phyloP scores from a whole-genome alignment of 2,113 vertebrate species.

The Sorex araneus region DNA sequence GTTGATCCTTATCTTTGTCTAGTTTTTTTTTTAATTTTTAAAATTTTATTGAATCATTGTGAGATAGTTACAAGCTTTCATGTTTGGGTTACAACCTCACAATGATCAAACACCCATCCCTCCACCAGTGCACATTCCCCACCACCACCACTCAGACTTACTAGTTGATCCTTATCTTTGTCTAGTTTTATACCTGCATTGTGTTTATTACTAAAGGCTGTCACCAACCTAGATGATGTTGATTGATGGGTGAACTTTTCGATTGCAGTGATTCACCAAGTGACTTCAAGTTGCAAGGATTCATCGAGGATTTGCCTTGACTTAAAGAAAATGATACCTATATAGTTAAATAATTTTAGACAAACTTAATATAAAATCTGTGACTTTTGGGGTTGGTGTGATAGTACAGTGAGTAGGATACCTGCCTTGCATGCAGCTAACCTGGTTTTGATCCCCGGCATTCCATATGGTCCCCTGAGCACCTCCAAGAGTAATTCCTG shows the following conservation, averaged over 20 bases:
- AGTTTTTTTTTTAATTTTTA: no score
- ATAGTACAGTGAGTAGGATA: no score
- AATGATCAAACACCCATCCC: no score
- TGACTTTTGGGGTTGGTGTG: no score
- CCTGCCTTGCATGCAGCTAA: no score
- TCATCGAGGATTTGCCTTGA: conserved; percentile 14
- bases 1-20: neutral
- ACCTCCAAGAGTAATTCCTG: no score
- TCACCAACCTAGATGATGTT: neutral
- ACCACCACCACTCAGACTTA: neutral
- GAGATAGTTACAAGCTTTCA: no score
- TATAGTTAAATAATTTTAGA: conserved; percentile 33
- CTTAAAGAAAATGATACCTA: conserved; percentile 31
- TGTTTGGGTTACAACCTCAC: no score
- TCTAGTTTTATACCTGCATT: neutral
- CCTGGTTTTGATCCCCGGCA: no score
- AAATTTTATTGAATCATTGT: no score
- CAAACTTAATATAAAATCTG: conserved; percentile 38
- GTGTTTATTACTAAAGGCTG: neutral
- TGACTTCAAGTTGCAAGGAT: neutral
- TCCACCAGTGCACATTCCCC: no score
- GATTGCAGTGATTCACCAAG: neutral
- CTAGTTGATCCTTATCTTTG: neutral
- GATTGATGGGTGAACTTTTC: neutral
- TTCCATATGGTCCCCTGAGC: no score